Evolutionary conservation across 2,113 vertebrate species (phyloP), one percentile per base, ranked within the genome.

Genomic region (Camelus bactrianus): DNA sequence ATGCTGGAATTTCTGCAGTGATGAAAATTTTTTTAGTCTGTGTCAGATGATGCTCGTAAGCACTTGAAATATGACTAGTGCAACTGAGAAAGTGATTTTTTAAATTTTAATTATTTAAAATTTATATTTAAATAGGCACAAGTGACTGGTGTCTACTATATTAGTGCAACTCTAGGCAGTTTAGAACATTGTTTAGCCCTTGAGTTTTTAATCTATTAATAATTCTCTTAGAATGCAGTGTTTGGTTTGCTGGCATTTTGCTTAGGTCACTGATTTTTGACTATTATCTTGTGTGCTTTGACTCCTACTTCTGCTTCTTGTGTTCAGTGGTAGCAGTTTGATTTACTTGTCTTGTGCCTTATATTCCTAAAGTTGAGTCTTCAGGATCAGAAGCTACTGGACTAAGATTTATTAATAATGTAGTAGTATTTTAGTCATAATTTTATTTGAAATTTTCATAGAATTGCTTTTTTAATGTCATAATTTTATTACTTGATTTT

Each of bases 31-130:
- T 38, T n/a, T 70, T 82, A 65, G 56, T 82, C 50, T 94, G 46
- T 89, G 42, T 96, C 54, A 77, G 28, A 30, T 80, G 62, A 82
- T 42, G 6, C 12, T 86, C 16, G 17, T 92, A 30, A 96, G 72
- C 15, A 12, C 42, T 92, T 70, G n/a, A 82, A 92, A 77, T 94
- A 8, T 90, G 69, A 15, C 42, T 90, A 82, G 32, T 81, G 17
- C 32, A 69, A 73, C 35, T 56, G 56, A 83, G 26, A 13, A 89
- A 79, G 7, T 79, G 58, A 92, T 42, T 60, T 60, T 54, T 60
- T 54, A 54, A 77, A 52, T 95, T 83, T 95, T 76, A 95, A 46
- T 96, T 72, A 94, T 76, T 79, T 83, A 88, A 89, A 76, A 62
- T 94, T 90, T 86, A 64, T 85, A 62, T 85, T 80, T 96, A 93